Base-by-base conservation (phyloP, 2,113 vertebrate genomes). In the Protobothrops flavoviridis region DNA sequence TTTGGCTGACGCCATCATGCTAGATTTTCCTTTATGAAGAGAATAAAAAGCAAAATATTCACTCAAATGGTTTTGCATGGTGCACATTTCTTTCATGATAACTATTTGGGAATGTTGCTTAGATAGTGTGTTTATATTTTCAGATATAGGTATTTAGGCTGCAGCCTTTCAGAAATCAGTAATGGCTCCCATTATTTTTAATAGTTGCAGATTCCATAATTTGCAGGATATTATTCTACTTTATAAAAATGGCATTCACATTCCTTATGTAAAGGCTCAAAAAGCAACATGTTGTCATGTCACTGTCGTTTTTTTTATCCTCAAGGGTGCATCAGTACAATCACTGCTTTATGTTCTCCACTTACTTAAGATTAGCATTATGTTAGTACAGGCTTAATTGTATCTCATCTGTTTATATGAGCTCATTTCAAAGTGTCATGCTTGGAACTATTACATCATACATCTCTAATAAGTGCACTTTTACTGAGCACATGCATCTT, bases 401-500 rank as follows among this genome's bases (percentile, higher is more conserved):
- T 81, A 96, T 95, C 94, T 93, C 96, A 96, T 96, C 94, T 97
- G 96, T 96, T 98, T 97, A 96, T 97, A 96, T 97, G 97, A 97
- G 95, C 95, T 97, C 96, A 90, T 97, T 97, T 97, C 96, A 96
- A 97, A 97, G 96, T 94, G 96, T 96, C 97, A 95, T 95, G 95
- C 96, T 96, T 97, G 97, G 97, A 94, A 94, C 94, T 95, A 97
- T 96, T 97, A 97, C 98, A 97, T 97, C 96, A 97, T 95, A 96
- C 94, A 96, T 97, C 96, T 96, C 39, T 89, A 81, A 95, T 95
- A 97, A 97, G 95, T 93, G 93, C 94, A 52, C 96, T 88, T 97
- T 98, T 97, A 94, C 81, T 97, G 96, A 95, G 96, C 97, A 97
- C 94, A 95, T 98, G 96, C 45, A 96, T 97, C 97, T 98, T 98